Evolutionary conservation across 2,113 vertebrate species (phyloP).

Genomic region (Vidua chalybeata): DNA sequence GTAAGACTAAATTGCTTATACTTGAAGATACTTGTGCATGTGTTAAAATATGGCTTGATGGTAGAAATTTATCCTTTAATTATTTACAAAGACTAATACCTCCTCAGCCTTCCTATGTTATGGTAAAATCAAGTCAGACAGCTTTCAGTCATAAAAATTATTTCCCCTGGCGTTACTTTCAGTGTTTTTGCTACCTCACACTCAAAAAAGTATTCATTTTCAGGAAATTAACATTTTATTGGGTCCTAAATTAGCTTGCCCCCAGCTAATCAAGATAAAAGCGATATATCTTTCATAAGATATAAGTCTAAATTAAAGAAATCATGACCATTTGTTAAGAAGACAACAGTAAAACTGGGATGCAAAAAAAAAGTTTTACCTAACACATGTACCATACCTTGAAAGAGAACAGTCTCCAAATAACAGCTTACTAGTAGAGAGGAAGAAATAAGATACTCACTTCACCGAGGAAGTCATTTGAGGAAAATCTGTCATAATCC

Average conservation of each 20-base stretch:
- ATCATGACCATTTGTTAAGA: neutral
- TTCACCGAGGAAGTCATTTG: conserved; percentile 98
- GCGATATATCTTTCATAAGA: neutral
- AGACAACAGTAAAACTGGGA: neutral
- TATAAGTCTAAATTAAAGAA: neutral
- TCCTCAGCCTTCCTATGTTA: neutral
- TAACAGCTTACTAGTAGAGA: neutral
- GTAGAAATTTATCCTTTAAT: neutral
- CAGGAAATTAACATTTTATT: neutral
- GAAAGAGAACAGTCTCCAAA: neutral
- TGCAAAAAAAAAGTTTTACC: neutral
- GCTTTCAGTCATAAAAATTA: neutral
- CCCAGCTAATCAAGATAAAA: neutral
- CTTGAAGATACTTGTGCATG: neutral
- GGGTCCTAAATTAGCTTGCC: neutral
- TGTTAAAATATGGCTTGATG: neutral
- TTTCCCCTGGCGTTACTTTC: neutral
- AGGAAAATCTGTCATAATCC: conserved; percentile 98
- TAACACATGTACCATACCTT: neutral
- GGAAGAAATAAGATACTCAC: conserved; percentile 76
- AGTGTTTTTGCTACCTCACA: neutral
- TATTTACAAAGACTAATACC: neutral
- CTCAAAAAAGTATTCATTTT: neutral
- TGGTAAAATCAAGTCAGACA: neutral
- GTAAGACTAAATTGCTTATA: neutral